Base-by-base conservation (phyloP, 2,888 invertebrate species). In the Hyppa rectilinea region DNA sequence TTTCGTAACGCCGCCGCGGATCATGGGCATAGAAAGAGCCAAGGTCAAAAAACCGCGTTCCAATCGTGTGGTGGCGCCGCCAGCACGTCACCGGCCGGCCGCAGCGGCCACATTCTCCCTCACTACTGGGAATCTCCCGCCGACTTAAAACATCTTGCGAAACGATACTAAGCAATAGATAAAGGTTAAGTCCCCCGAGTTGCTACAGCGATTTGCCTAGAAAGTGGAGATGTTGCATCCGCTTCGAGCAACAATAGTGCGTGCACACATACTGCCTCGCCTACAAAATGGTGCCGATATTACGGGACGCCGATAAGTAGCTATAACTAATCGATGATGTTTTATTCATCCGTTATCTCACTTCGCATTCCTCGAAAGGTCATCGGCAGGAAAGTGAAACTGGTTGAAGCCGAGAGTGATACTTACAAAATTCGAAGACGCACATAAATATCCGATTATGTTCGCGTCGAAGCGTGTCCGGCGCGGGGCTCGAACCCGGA, bases 351-450 rank as follows among this genome's bases (percentile, higher is more conserved):
- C 76, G 90, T 93, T 92, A 93, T 93, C 91, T 92, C 90, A 90
- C 84, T 87, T 87, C 88, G 85, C 90, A 94, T 92, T 93, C 93
- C 89, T 87, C 87, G 81, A 94, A 94, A 94, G 94, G 94, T 94
- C 92, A 90, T 90, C 92, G 89, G 88, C 91, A 93, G 87, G 90
- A 95, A 95, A 95, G 95, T 93, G 95, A 95, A 95, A 95, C 92
- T 91, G 91, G 89, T 89, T 84, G 87, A 90, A 87, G 89, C 91
- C 91, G 92, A 94, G 93, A 93, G 91, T 92, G 89, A 89, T 82
- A 88, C 88, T 93, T 91, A 90, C 90, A 91, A 92, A 84, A 92
- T 87, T 82, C 83, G 89, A 91, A 90, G 90, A 91, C 83, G 80
- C 85, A 88, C 87, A 90, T 90, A 91, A 91, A 91, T 89, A 89